Conservation (phyloP, 1,140 invertebrate genomes). For the Trinorchestia longiramus region DNA sequence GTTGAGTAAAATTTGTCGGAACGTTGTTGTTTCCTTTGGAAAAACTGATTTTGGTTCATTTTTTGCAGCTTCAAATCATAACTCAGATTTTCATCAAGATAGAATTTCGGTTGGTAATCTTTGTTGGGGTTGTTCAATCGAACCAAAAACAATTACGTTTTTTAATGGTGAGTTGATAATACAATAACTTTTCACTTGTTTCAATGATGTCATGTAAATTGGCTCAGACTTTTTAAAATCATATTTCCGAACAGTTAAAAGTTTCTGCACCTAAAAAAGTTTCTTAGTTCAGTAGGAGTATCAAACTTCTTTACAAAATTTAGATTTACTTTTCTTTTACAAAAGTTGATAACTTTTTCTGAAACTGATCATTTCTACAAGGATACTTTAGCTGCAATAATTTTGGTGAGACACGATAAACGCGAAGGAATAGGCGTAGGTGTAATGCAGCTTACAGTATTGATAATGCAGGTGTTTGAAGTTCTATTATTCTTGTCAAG, state of each 20-base stretch:
- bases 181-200: not conserved
- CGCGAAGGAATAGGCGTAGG: not conserved
- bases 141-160: not conserved
- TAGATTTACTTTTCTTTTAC: not conserved
- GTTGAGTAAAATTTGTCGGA: no score
- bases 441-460: not conserved
- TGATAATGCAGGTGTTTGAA: not conserved
- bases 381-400: not conserved
- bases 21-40: no score
- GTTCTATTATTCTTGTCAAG: not conserved
- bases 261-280: not conserved
- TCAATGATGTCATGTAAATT: not conserved
- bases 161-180: not conserved
- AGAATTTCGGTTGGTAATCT: no score
- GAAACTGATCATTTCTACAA: not conserved
- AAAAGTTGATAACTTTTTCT: not conserved
- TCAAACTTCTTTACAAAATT: not conserved
- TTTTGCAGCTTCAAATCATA: no score
- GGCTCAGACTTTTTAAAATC: not conserved
- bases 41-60: no score
- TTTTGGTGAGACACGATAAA: not conserved
- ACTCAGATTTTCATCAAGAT: no score
- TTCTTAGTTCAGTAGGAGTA: no score
- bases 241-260: not conserved
- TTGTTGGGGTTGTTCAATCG: no score